Percentiles rank a stretch among this genome's conserved stretches.
Conservation (phyloP, 1,140 invertebrate genomes). For the Drosophila melanogaster region DNA sequence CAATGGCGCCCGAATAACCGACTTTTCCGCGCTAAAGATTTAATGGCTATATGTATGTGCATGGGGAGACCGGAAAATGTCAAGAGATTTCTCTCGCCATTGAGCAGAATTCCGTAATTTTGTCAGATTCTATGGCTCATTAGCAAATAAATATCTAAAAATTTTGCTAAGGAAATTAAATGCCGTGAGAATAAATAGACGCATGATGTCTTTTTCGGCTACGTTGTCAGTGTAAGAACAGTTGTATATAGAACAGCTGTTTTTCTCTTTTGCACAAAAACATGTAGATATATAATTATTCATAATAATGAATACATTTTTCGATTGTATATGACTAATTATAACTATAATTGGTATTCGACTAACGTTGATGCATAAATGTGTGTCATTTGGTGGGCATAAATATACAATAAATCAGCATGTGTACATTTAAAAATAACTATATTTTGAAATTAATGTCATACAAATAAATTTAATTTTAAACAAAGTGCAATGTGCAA, state of each 20-base stretch:
- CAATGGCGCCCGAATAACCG: conserved; percentile 35
- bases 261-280: conserved; percentile 11
- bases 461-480: conserved; percentile 25
- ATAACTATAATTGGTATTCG: conserved; percentile 8
- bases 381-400: conserved; percentile 28
- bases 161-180: conserved; percentile 32
- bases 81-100: conserved; percentile 3
- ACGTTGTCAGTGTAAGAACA: conserved; percentile 23
- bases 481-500: conserved; percentile 50
- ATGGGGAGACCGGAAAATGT: conserved; percentile 16
- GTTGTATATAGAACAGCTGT: conserved; percentile 40
- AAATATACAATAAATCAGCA: conserved; percentile 36
- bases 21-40: conserved; percentile 33
- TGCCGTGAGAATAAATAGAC: conserved; percentile 28
- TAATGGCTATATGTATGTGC: conserved; percentile 16
- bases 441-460: conserved; percentile 16
- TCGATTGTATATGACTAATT: neutral
- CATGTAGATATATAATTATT: conserved; percentile 7
- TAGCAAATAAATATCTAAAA: conserved; percentile 53
- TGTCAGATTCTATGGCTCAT: conserved; percentile 56
- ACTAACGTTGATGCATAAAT: conserved; percentile 4
- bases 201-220: conserved; percentile 22
- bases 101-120: conserved; percentile 16
- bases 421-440: conserved; percentile 23
- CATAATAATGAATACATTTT: conserved; percentile 4